Evolutionary conservation across 2,797 vertebrate genomes (phyloP).

Genomic region (Spinus olivaceus): DNA sequence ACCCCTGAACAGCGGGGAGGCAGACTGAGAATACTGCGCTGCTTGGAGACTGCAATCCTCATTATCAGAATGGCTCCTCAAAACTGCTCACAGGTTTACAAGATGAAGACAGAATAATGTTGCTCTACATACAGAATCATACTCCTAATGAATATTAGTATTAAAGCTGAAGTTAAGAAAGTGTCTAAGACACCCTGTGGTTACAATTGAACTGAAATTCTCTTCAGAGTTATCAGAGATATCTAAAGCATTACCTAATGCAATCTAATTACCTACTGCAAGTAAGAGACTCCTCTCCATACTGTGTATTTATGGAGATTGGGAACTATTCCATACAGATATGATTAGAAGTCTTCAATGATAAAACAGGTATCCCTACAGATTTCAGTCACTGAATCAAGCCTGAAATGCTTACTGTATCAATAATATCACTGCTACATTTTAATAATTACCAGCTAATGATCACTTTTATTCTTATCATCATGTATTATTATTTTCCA

Average conservation of each 20-base stretch:
- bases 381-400: background rate
- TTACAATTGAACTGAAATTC: background rate
- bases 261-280: background rate
- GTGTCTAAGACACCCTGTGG: background rate
- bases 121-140: background rate
- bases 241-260: background rate
- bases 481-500: background rate
- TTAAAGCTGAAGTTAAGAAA: background rate
- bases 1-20: conserved; percentile 88
- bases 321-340: background rate
- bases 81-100: conserved; percentile 30
- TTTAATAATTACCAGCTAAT: background rate
- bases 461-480: background rate
- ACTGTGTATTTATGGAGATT: background rate
- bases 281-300: background rate
- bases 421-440: background rate
- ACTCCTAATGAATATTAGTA: background rate
- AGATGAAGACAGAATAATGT: conserved; percentile 30
- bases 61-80: conserved; percentile 82
- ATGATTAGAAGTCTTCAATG: background rate
- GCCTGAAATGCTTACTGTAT: background rate
- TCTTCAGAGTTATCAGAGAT: background rate
- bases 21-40: conserved; percentile 81
- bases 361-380: background rate
- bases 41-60: conserved; percentile 79